Evolutionary conservation across 1,140 invertebrate genomes (phyloP).

Genomic region (Saccostrea echinata): DNA sequence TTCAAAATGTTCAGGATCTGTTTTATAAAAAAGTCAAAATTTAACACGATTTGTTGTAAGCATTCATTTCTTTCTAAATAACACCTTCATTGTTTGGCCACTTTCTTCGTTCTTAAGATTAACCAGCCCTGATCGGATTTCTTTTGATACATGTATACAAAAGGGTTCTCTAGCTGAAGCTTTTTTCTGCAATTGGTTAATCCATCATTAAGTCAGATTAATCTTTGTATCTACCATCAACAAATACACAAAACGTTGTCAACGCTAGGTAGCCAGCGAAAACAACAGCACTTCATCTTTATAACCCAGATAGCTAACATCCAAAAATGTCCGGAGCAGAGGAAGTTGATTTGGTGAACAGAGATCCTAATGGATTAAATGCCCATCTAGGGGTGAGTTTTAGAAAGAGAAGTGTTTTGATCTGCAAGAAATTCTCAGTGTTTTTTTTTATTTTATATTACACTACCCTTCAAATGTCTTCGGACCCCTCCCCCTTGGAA

Average conservation of each 20-base stretch:
- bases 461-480: too few relatives aligned
- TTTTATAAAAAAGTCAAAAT: too few relatives aligned
- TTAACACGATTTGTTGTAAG: too few relatives aligned
- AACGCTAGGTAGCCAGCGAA: not conserved
- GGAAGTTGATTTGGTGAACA: constrained; percentile 55
- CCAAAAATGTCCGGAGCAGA: constrained; percentile 7
- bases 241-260: constrained; percentile 7
- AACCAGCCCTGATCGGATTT: not conserved
- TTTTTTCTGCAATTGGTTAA: not conserved
- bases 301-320: not conserved
- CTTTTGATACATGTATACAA: not conserved
- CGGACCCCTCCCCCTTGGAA: too few relatives aligned
- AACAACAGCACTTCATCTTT: not conserved
- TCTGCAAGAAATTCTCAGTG: too few relatives aligned
- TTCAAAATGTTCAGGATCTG: too few relatives aligned
- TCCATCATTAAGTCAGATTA: not conserved
- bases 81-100: too few relatives aligned
- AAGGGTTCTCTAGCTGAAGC: not conserved
- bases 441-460: too few relatives aligned
- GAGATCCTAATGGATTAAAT: constrained; percentile 58
- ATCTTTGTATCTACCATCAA: not conserved
- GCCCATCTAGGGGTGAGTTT: constrained; percentile 50
- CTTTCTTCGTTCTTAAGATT: not conserved
- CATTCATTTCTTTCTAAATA: too few relatives aligned
- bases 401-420: too few relatives aligned